A percentile compares a stretch with the other conserved stretches of the same genome.
Conservation (phyloP, 2,888 invertebrate species). For the Phorcus lineatus region DNA sequence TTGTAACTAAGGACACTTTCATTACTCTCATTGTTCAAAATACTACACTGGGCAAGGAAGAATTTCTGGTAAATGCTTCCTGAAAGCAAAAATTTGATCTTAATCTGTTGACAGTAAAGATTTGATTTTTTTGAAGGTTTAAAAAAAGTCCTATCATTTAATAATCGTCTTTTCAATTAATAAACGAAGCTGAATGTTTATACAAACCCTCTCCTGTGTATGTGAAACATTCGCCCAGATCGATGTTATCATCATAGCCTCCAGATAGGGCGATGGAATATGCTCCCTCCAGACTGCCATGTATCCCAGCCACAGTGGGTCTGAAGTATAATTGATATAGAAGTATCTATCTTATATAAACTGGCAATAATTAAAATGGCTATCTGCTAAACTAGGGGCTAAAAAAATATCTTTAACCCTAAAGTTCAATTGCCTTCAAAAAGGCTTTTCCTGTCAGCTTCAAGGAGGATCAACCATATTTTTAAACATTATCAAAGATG, state of each 20-base stretch:
- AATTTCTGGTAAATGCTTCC: no score
- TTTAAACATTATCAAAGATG: no score
- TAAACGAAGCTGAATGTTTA: not conserved
- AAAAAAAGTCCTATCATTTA: no score
- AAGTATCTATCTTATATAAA: not conserved
- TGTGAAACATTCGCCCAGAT: constrained; percentile 75
- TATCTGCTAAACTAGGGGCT: not conserved
- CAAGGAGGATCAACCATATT: no score
- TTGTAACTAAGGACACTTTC: no score
- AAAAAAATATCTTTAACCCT: not conserved
- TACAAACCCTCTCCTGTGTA: constrained; percentile 75
- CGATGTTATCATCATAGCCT: constrained; percentile 76
- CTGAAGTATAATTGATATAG: constrained; percentile 39
- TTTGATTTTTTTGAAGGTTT: no score
- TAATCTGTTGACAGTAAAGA: no score
- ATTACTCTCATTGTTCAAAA: no score
- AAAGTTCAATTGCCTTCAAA: not conserved
- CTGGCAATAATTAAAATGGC: not conserved
- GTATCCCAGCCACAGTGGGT: constrained; percentile 76
- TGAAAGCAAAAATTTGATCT: no score
- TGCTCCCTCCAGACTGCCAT: constrained; percentile 74
- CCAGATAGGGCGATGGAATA: constrained; percentile 76
- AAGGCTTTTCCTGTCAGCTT: not conserved
- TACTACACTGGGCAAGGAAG: no score
- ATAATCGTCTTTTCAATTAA: no score